Base-by-base conservation (phyloP, 2,888 invertebrate genomes). In the Muscina levida region DNA sequence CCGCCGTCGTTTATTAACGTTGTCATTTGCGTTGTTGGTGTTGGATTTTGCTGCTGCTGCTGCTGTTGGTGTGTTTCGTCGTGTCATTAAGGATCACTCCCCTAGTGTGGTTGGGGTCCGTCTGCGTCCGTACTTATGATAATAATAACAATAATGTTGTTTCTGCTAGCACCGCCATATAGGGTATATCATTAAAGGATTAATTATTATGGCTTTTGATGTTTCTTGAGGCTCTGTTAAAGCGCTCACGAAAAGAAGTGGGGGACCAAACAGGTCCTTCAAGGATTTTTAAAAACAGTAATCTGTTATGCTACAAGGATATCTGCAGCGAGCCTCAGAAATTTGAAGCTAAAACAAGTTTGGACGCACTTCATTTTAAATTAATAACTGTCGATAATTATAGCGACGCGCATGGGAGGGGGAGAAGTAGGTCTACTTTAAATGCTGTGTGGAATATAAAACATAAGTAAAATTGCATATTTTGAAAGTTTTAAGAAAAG, bases 61-160 rank as follows among this genome's bases (percentile, higher is more conserved):
- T 44, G 2, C 15, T 15, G n/a, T 46, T 46, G n/a, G n/a, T n/a
- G n/a, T n/a, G n/a, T 51, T 19, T 51, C 22, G 39, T 42, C 8
- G 62, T 62, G 42, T 62, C 62, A 62, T 62, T 62, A 62, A 62
- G 62, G 62, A 62, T 62, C 17, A 19, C 62, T 62, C 42, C 62
- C 62, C 62, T 42, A 15, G 57, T 57, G 48, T 31, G 31, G 3
- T 31, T 31, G 31, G 31, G 31, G 31, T 31, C 31, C 8, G 8
- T 31, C 31, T 31, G 31, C 51, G 5, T 57, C 17, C 26, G 57
- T 31, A 57, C 15, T 57, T 57, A 57, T 62, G 42, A 37, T 42
- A 42, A 42, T 62, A 62, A 62, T 62, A 39, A 62, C 62, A 62
- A 62, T 62, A 62, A 62, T 22, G 62, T 62, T 13, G 37, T 22